These are phyloP conservation scores for Phania funesta DNA, from an alignment of 2,888 invertebrate genomes.

Conservation along the genomic window DNA sequence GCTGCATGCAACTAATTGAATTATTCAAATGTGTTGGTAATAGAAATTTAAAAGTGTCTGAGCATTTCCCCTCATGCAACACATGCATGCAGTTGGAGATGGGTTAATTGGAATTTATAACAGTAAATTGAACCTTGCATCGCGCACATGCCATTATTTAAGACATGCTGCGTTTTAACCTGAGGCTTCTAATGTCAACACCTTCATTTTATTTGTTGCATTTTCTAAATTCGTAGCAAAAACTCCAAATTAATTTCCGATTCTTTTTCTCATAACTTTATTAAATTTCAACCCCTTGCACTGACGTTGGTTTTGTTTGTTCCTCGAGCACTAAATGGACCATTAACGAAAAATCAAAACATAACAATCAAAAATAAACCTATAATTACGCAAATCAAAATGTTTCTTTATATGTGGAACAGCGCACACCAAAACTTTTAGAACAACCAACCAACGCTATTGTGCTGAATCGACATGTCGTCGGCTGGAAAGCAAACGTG, in stretches of 20 bases:
- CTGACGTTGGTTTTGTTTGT: neutral
- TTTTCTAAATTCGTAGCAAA: constrained; percentile 24
- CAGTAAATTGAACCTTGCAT: constrained; percentile 47
- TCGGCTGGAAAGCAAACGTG: neutral
- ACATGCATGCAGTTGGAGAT: neutral
- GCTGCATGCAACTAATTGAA: constrained; percentile 49
- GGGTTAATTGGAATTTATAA: constrained; percentile 38
- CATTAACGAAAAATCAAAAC: constrained; percentile 47
- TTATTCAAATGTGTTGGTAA: constrained; percentile 40
- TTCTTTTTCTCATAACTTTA: constrained; percentile 22
- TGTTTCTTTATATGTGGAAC: constrained; percentile 25
- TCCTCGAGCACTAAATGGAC: neutral
- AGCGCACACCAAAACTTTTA: constrained; percentile 1
- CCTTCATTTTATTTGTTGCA: constrained; percentile 63
- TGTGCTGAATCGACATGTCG: neutral
- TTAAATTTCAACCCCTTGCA: constrained; percentile 44
- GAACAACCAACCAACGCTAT: neutral
- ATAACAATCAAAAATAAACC: constrained; percentile 63
- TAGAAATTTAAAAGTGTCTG: constrained; percentile 15
- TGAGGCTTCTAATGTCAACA: constrained; percentile 56
- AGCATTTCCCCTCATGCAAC: neutral
- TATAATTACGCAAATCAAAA: constrained; percentile 57
- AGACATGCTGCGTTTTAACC: constrained; percentile 57
- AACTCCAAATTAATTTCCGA: constrained; percentile 45
- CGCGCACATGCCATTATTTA: constrained; percentile 11